Evolutionary conservation across 2,797 vertebrate species (phyloP).

Genomic region (Rhyacichthys aspro): DNA sequence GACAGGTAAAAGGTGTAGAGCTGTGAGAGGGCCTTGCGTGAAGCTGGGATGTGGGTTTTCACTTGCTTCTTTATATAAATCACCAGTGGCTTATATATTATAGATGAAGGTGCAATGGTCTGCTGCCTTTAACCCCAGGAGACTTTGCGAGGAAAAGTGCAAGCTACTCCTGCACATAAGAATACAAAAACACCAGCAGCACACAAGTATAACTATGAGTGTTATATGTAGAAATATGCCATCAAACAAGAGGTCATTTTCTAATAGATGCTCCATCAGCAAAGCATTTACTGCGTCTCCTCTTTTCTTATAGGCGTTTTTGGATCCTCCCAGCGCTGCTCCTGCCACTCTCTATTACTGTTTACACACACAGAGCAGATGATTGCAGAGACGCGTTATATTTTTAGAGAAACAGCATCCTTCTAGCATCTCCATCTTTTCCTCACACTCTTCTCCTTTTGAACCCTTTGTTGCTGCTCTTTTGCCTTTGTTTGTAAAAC

Average conservation of each 20-base stretch:
- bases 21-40: constrained; percentile 9
- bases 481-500: constrained; percentile 66
- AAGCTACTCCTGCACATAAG: background rate
- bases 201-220: background rate
- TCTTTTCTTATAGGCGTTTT: constrained; percentile 37
- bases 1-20: constrained; percentile 1
- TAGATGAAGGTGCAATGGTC: constrained; percentile 35
- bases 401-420: background rate
- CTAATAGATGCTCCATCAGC: constrained; percentile 3
- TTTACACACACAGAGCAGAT: constrained; percentile 28
- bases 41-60: constrained; percentile 16
- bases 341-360: constrained; percentile 26
- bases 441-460: constrained; percentile 12
- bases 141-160: constrained; percentile 17
- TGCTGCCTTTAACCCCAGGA: constrained; percentile 24
- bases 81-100: constrained; percentile 51
- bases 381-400: constrained; percentile 4
- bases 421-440: constrained; percentile 1
- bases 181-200: constrained; percentile 4
- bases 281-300: constrained; percentile 26
- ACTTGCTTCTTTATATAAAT: constrained; percentile 46
- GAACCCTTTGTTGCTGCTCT: constrained; percentile 47
- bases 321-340: constrained; percentile 36
- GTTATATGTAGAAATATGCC: background rate
- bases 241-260: constrained; percentile 9